These are phyloP conservation scores for Vultur gryphus DNA, from an alignment of 2,797 vertebrate genomes.

Conservation along the genomic window DNA sequence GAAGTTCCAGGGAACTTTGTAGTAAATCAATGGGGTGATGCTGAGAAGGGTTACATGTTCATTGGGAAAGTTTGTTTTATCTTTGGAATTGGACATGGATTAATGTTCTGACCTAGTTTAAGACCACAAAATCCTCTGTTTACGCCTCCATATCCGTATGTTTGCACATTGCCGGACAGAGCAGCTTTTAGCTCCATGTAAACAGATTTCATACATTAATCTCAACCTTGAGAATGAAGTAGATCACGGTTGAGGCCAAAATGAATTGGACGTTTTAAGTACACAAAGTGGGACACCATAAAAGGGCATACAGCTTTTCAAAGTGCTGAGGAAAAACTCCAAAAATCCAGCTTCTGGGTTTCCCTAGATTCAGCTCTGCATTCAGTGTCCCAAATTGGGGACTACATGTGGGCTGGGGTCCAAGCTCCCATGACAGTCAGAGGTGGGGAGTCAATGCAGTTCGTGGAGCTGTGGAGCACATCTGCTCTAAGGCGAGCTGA, in stretches of 20 bases:
- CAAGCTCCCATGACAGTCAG: not conserved
- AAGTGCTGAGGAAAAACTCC: not conserved
- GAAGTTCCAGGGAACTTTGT: not conserved
- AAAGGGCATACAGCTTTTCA: not conserved
- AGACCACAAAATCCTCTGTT: not conserved
- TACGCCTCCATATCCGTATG: rapidly evolving
- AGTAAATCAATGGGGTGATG: not conserved
- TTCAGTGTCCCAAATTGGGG: not conserved
- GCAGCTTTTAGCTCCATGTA: not conserved
- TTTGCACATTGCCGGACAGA: not conserved
- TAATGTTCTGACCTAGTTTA: not conserved
- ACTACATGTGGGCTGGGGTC: rapidly evolving
- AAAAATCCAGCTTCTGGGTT: not conserved
- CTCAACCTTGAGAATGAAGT: not conserved
- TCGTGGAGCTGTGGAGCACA: not conserved
- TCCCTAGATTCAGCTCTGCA: not conserved
- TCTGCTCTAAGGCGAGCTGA: not conserved
- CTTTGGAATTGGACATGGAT: not conserved
- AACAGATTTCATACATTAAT: not conserved
- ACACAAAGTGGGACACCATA: rapidly evolving
- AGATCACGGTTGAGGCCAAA: rapidly evolving
- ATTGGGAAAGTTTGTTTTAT: not conserved
- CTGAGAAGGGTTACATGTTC: not conserved
- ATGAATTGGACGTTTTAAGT: rapidly evolving
- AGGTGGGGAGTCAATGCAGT: not conserved